Conservation (phyloP, 2,797 vertebrate genomes). For the Cyclura pinguis region DNA sequence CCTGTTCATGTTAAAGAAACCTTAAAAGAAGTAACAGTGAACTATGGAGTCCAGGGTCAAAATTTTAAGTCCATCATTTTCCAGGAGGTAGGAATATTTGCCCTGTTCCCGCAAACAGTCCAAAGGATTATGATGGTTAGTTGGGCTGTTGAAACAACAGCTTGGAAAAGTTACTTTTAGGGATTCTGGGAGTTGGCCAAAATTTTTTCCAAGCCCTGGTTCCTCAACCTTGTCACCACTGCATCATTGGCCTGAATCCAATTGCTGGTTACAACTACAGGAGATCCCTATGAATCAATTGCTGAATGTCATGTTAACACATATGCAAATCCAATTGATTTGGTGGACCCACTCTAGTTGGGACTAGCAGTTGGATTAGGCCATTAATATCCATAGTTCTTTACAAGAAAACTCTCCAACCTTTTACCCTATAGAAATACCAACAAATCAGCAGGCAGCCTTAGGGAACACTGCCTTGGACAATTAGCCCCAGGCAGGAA, state of each 20-base stretch:
- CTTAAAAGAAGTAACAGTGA: neutral
- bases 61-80: neutral
- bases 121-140: too few species aligned
- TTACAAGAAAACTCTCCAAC: neutral
- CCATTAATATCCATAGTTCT: neutral
- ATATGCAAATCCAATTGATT: too few species aligned
- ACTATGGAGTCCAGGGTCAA: neutral
- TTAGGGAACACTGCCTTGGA: neutral
- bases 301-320: too few species aligned
- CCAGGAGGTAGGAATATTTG: too few species aligned
- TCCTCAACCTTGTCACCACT: neutral
- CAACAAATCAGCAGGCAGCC: rapidly evolving
- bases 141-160: neutral
- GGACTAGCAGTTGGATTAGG: too few species aligned
- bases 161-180: too few species aligned
- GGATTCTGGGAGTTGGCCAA: too few species aligned
- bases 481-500: rapidly evolving
- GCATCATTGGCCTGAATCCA: neutral
- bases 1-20: neutral
- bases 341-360: too few species aligned
- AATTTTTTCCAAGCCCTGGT: too few species aligned
- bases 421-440: neutral
- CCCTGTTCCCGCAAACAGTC: neutral
- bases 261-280: too few species aligned
- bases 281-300: too few species aligned